A percentile compares a stretch with the other conserved stretches of the same genome.
Conservation (phyloP, 2,888 invertebrate species). For the Belgica antarctica region DNA sequence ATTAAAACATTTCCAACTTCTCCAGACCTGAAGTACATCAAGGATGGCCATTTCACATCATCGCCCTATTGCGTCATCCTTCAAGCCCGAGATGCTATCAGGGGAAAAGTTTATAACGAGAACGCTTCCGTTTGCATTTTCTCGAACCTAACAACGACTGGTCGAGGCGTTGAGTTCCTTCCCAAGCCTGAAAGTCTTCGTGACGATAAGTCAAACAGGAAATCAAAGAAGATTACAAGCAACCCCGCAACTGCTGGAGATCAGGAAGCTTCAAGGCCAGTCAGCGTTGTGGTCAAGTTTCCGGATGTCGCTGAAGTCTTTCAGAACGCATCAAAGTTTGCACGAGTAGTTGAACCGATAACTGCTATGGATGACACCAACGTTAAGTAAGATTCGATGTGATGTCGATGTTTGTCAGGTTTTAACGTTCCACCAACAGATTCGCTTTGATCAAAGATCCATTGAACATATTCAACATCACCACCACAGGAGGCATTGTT, state of each 20-base stretch:
- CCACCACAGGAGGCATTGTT: slow-evolving; percentile 59
- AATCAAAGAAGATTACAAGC: background rate
- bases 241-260: background rate
- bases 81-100: slow-evolving; percentile 56
- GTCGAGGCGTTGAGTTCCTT: slow-evolving; percentile 17
- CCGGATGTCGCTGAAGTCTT: slow-evolving; percentile 52
- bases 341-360: slow-evolving; percentile 56
- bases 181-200: slow-evolving; percentile 16
- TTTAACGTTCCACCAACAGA: background rate
- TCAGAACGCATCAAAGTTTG: slow-evolving; percentile 55
- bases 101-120: background rate
- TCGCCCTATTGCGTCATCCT: slow-evolving; percentile 58
- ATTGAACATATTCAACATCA: slow-evolving; percentile 58
- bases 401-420: background rate
- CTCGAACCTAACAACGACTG: background rate
- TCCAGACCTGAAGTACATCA: slow-evolving; percentile 18
- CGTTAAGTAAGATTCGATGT: slow-evolving; percentile 19
- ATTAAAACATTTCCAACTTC: background rate
- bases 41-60: slow-evolving; percentile 48
- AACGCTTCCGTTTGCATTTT: slow-evolving; percentile 31
- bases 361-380: slow-evolving; percentile 2
- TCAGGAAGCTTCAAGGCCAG: background rate
- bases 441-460: slow-evolving; percentile 47
- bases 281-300: slow-evolving; percentile 47
- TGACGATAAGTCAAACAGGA: background rate